These are phyloP conservation scores for Ailurus styani DNA, from an alignment of 2,113 vertebrate genomes.

Conservation along the genomic window DNA sequence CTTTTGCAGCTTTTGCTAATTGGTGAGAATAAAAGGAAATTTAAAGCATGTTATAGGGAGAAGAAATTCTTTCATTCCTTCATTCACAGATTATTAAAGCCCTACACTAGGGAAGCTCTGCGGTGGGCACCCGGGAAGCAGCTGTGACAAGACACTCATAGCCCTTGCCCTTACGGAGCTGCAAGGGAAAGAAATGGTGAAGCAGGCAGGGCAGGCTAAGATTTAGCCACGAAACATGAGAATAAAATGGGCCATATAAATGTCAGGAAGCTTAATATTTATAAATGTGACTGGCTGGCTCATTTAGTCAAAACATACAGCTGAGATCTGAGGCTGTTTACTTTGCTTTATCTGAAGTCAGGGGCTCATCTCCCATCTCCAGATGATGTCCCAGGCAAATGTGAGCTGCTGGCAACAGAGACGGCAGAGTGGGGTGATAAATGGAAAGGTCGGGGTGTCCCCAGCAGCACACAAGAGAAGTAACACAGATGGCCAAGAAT, in stretches of 20 bases:
- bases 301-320: not conserved
- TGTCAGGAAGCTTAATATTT: not conserved
- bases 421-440: not conserved
- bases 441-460: not conserved
- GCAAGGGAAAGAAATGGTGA: not conserved
- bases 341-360: not conserved
- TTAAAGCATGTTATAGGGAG: not conserved
- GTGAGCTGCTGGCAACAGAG: not conserved
- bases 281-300: not conserved
- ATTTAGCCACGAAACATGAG: not conserved
- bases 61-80: not conserved
- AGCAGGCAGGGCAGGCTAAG: not conserved
- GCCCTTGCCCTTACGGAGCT: not conserved
- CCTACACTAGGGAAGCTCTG: not conserved
- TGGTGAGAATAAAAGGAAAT: slow-evolving; percentile 2
- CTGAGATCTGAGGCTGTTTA: not conserved
- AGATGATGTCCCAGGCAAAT: not conserved
- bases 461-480: not conserved
- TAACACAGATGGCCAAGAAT: not conserved
- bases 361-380: not conserved
- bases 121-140: not conserved
- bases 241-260: not conserved
- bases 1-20: not conserved
- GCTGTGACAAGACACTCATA: not conserved
- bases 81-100: not conserved